Percentiles rank a stretch among this genome's conserved stretches.
These are phyloP conservation scores for Oryzias dopingdopingensis DNA, from an alignment of 2,797 vertebrate genomes.

Conservation along the genomic window DNA sequence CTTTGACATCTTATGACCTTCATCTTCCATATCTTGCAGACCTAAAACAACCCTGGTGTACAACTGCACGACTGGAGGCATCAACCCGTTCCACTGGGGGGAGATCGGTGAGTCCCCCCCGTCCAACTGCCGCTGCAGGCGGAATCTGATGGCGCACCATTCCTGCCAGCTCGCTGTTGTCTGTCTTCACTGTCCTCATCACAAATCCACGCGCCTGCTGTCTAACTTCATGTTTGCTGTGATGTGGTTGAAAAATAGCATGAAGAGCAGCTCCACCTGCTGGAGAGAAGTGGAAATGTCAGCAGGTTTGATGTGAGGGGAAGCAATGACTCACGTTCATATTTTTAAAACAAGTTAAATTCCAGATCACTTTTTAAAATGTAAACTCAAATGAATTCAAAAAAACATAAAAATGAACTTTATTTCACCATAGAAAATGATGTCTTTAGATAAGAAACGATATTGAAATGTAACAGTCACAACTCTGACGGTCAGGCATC, in stretches of 20 bases:
- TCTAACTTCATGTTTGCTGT: conserved; percentile 32
- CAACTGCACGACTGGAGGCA: conserved; percentile 90
- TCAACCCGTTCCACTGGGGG: conserved; percentile 92
- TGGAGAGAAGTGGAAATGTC: conserved; percentile 15
- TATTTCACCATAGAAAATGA: too few relatives aligned
- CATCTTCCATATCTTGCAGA: conserved; percentile 51
- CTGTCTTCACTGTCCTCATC: conserved; percentile 29
- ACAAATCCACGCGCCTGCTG: conserved; percentile 39
- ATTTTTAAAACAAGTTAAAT: too few relatives aligned
- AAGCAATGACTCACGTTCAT: neutral
- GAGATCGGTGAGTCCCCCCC: conserved; percentile 81
- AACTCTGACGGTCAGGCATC: too few relatives aligned
- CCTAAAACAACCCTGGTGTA: conserved; percentile 87
- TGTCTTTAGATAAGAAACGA: too few relatives aligned
- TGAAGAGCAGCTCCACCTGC: conserved; percentile 51
- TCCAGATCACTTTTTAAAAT: too few relatives aligned
- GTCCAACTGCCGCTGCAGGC: conserved; percentile 12
- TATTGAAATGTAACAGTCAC: too few relatives aligned
- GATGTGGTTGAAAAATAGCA: neutral
- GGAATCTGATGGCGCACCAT: conserved; percentile 24
- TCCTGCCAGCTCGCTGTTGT: conserved; percentile 3
- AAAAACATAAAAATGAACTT: too few relatives aligned
- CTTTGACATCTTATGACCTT: conserved; percentile 3
- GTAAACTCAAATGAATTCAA: too few relatives aligned
- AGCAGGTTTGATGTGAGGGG: neutral